Evolutionary conservation across 1,140 invertebrate species (phyloP).

Genomic region (Bathynomus jamesi): DNA sequence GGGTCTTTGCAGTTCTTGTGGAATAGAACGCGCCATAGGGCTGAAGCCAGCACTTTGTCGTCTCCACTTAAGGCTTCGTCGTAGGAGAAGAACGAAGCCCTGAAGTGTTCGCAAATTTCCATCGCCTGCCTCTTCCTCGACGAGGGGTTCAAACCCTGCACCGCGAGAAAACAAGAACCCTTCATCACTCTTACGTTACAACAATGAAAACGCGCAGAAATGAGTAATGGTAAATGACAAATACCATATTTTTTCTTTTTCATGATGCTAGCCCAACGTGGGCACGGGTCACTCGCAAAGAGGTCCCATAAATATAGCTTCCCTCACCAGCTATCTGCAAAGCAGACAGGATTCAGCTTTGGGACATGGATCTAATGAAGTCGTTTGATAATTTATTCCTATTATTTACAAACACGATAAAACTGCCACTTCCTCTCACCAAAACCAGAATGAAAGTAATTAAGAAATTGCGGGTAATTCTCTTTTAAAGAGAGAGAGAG

Average conservation of each 20-base stretch:
- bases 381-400: neutral
- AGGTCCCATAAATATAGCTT: too few relatives aligned
- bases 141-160: slow-evolving; percentile 29
- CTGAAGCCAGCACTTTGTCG: slow-evolving; percentile 64
- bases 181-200: neutral
- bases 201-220: neutral
- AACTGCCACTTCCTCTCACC: neutral
- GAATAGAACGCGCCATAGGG: slow-evolving; percentile 76
- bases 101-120: slow-evolving; percentile 63
- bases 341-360: too few relatives aligned
- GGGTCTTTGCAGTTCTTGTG: slow-evolving; percentile 35
- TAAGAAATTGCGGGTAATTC: too few relatives aligned
- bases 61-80: slow-evolving; percentile 70
- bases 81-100: slow-evolving; percentile 72
- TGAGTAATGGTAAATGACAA: too few relatives aligned
- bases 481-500: too few relatives aligned
- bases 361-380: too few relatives aligned
- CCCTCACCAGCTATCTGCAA: too few relatives aligned
- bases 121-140: slow-evolving; percentile 39
- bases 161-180: slow-evolving; percentile 8
- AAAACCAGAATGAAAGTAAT: too few relatives aligned
- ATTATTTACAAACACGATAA: neutral
- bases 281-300: too few relatives aligned
- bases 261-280: too few relatives aligned
- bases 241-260: too few relatives aligned